Percentiles rank a stretch among this genome's conserved stretches.
These are phyloP conservation scores for Syngnathus rostellatus DNA, from an alignment of 2,797 vertebrate genomes.

Conservation along the genomic window DNA sequence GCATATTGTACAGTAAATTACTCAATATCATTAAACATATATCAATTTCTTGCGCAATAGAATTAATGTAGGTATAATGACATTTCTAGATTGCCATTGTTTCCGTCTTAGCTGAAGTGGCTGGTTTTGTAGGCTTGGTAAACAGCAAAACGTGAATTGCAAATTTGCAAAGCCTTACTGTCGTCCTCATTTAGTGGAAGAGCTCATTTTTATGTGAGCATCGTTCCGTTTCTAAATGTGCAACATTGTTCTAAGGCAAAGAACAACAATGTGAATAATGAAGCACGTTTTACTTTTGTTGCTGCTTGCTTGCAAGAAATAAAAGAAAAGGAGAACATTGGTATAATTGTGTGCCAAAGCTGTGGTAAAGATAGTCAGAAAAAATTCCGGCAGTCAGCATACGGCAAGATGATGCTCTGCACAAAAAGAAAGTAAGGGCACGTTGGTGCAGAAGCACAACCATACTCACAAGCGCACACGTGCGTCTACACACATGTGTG, in stretches of 20 bases:
- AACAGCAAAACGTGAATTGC: slow-evolving; percentile 68
- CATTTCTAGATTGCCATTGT: slow-evolving; percentile 50
- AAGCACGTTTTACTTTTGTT: slow-evolving; percentile 50
- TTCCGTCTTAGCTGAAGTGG: slow-evolving; percentile 65
- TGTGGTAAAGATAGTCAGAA: slow-evolving; percentile 9
- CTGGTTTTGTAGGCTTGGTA: slow-evolving; percentile 61
- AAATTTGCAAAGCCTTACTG: slow-evolving; percentile 64
- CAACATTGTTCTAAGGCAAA: slow-evolving; percentile 66
- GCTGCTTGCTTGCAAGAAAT: slow-evolving; percentile 54
- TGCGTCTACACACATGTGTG: slow-evolving; percentile 17
- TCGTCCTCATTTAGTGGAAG: slow-evolving; percentile 68
- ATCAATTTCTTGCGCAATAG: slow-evolving; percentile 47
- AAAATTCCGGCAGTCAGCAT: slow-evolving; percentile 16
- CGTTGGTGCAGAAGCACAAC: slow-evolving; percentile 5
- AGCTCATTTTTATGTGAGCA: slow-evolving; percentile 70
- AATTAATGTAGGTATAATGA: slow-evolving; percentile 39
- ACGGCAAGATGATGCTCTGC: slow-evolving; percentile 29
- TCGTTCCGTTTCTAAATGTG: slow-evolving; percentile 69
- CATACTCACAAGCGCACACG: slow-evolving; percentile 30
- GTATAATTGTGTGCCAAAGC: slow-evolving; percentile 63
- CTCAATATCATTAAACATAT: slow-evolving; percentile 35
- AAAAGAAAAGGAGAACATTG: slow-evolving; percentile 35
- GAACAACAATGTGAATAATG: slow-evolving; percentile 69
- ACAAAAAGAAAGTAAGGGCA: slow-evolving; percentile 36
- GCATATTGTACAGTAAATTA: slow-evolving; percentile 12